Base-by-base conservation (phyloP, 2,113 vertebrate species). In the Talpa occidentalis region DNA sequence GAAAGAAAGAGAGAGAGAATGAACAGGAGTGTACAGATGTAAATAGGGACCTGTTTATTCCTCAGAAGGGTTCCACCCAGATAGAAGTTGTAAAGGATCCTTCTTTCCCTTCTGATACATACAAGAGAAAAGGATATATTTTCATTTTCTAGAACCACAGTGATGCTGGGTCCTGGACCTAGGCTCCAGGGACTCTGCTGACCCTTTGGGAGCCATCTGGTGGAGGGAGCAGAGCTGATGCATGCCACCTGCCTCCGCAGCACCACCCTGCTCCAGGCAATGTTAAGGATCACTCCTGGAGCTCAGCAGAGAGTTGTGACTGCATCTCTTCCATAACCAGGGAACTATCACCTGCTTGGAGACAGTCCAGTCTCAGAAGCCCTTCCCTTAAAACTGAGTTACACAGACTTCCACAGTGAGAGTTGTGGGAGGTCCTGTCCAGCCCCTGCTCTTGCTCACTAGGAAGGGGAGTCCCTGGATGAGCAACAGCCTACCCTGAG, bases 211-310 rank as follows among this genome's bases (percentile, higher is more conserved):
- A 78, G 72, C 40, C 22, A 9, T 15, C 28, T 3, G 19, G 52
- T 3, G 32, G 44, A 21, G 42, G 49, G 6, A 67, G 16, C 1
- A 1, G 12, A 24, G 4, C 2, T 10, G 47, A n/a, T 77, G 22
- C 15, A 1, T 1, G 49, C 1, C 3, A 7, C 28, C 52, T 12
- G 14, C 1, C 14, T 21, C 24, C 59, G 40, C 44, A 3, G 0
- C 49, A 2, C 76, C 10, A 0, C 19, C 40, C 15, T 6, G 64
- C 0, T 2, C 22, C 6, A 6, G 30, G 60, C 32, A 64, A 22
- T 64, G 4, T 6, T 1, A 11, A 77, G 69, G 35, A 47, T 6
- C 19, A 49, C 2, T 44, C 24, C 35, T 19, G 28, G 4, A 79
- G 66, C 37, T 17, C 52, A 10, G 32, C 21, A 26, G 14, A 67